phyloP scores from a whole-genome alignment of 2,797 vertebrate species.

The Glossophaga mutica region DNA sequence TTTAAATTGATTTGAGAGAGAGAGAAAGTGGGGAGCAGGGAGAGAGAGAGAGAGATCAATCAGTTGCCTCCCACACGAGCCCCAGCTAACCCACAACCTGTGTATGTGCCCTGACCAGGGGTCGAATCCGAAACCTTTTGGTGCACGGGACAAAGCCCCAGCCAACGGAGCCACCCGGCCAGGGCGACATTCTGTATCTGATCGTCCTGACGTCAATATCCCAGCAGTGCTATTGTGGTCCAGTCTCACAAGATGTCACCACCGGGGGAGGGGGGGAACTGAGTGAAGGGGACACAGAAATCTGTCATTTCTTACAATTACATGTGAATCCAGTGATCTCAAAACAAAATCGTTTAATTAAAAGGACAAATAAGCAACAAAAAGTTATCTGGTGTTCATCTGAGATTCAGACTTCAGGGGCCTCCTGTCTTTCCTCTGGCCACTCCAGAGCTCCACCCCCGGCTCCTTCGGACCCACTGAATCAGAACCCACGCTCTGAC shows the following conservation, averaged over 20 bases:
- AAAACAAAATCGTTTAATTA: neutral
- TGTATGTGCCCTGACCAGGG: too few species aligned
- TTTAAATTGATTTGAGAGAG: too few species aligned
- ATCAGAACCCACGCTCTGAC: neutral
- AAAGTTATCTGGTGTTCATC: neutral
- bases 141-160: too few species aligned
- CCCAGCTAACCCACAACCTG: too few species aligned
- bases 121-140: too few species aligned
- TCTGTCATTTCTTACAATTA: neutral
- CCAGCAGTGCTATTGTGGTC: neutral
- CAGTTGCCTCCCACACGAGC: too few species aligned
- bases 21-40: too few species aligned
- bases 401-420: neutral
- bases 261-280: fast-evolving
- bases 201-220: too few species aligned
- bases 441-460: neutral
- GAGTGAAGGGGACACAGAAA: neutral
- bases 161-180: too few species aligned
- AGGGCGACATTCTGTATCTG: neutral
- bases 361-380: neutral
- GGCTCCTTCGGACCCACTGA: neutral
- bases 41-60: too few species aligned
- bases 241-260: neutral
- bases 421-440: neutral
- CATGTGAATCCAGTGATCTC: neutral